Evolutionary conservation across 30 jellyfish, hydroid and myxozoan species (phyloP).

Genomic region (Pelagia noctiluca): DNA sequence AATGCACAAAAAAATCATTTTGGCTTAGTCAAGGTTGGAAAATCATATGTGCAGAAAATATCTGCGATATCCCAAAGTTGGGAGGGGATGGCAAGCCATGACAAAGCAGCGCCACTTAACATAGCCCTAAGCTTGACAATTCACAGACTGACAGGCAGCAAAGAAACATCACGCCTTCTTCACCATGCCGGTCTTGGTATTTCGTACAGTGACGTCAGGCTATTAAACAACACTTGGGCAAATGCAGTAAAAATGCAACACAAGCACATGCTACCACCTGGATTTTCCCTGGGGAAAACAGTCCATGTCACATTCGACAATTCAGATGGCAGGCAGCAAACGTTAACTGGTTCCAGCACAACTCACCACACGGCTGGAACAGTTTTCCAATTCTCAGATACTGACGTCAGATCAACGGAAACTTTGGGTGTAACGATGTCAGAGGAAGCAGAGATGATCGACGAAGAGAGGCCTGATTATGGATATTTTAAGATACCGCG

Average conservation of each 20-base stretch:
- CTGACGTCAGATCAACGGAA: slow-evolving; percentile 34
- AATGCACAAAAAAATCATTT: slow-evolving; percentile 23
- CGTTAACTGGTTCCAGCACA: slow-evolving; percentile 33
- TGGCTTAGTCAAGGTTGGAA: slow-evolving; percentile 49
- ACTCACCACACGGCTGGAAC: slow-evolving; percentile 63
- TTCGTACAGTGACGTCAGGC: slow-evolving; percentile 44
- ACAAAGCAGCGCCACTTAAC: slow-evolving; percentile 48
- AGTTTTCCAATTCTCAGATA: slow-evolving; percentile 36
- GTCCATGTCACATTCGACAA: slow-evolving; percentile 54
- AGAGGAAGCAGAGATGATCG: slow-evolving; percentile 40
- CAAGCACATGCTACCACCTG: slow-evolving; percentile 49
- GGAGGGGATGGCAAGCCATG: slow-evolving; percentile 45
- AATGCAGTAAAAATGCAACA: slow-evolving; percentile 26
- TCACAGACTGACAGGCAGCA: slow-evolving; percentile 49
- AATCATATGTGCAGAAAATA: slow-evolving; percentile 50
- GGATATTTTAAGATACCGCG: slow-evolving; percentile 63
- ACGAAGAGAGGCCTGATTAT: slow-evolving; percentile 53
- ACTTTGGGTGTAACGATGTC: slow-evolving; percentile 19
- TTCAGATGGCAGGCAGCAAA: slow-evolving; percentile 61
- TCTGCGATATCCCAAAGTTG: slow-evolving; percentile 55
- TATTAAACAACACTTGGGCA: slow-evolving; percentile 22
- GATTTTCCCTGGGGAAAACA: slow-evolving; percentile 39
- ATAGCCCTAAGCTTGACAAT: slow-evolving; percentile 45
- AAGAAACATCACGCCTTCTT: slow-evolving; percentile 50
- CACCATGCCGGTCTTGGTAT: slow-evolving; percentile 54